Evolutionary conservation across 2,797 vertebrate species (phyloP).

Genomic region (Tenualosa thibaudeaui): DNA sequence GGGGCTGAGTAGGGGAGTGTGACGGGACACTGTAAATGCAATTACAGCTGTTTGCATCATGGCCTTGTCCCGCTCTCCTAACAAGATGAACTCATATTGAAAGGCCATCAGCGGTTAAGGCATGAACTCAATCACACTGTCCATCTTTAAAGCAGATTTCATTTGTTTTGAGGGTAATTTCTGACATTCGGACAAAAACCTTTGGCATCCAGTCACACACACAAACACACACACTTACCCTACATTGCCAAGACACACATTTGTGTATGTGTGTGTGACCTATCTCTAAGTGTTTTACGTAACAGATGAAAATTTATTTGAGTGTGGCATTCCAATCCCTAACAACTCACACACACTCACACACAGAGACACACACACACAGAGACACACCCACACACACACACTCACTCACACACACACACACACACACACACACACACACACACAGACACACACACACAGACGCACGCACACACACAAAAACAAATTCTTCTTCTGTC

Average conservation of each 20-base stretch:
- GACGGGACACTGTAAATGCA: neutral
- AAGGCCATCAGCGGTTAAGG: neutral
- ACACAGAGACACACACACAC: constrained; percentile 10
- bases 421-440: constrained; percentile 10
- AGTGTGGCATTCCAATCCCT: constrained; percentile 4
- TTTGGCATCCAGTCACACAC: neutral
- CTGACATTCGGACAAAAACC: neutral
- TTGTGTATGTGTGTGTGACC: constrained; percentile 21
- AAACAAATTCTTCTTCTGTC: constrained; percentile 6
- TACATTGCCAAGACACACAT: neutral
- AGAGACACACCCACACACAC: constrained; percentile 18
- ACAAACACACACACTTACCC: neutral
- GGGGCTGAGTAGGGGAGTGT: neutral
- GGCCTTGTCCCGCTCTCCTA: neutral
- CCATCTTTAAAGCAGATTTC: neutral
- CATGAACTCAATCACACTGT: neutral
- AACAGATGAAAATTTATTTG: constrained; percentile 43
- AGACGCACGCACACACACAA: constrained; percentile 8
- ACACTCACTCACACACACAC: constrained; percentile 13
- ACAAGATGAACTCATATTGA: neutral
- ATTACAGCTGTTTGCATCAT: constrained; percentile 4
- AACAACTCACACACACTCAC: neutral
- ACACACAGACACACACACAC: constrained; percentile 20
- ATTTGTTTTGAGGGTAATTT: neutral
- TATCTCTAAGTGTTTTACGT: constrained; percentile 38